Conservation (phyloP, 2,888 invertebrate species). For the Fabriciana adippe region DNA sequence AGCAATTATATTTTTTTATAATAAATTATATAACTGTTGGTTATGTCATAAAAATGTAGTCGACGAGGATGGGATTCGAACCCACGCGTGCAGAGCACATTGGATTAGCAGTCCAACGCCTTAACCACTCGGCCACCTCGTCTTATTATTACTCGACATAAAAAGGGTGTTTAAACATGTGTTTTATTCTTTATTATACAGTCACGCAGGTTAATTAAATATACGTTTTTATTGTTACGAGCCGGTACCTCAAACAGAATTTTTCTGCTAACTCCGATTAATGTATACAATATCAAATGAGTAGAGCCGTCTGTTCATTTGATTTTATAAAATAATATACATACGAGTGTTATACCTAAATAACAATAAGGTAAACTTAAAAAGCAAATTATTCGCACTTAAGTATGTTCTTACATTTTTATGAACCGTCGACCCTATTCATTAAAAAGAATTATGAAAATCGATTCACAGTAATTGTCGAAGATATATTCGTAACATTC, state of each 20-base stretch:
- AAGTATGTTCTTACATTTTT: too few species aligned
- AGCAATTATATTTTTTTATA: too few species aligned
- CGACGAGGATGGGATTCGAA: slow-evolving; percentile 92
- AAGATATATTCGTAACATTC: too few species aligned
- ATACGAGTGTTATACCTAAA: too few species aligned
- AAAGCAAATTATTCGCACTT: too few species aligned
- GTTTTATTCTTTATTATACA: neutral
- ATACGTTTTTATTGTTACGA: neutral
- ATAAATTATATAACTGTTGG: too few species aligned
- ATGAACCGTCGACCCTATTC: too few species aligned
- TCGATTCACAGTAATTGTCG: too few species aligned
- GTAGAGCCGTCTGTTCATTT: neutral
- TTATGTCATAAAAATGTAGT: too few species aligned
- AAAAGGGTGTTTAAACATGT: neutral
- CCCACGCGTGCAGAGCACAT: slow-evolving; percentile 90
- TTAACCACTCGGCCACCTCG: slow-evolving; percentile 83
- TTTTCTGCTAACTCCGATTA: neutral
- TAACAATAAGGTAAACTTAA: too few species aligned
- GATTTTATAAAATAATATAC: too few species aligned
- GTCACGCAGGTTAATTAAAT: neutral
- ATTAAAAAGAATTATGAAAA: too few species aligned
- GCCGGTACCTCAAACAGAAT: neutral
- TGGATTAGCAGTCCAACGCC: slow-evolving; percentile 81
- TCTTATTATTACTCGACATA: slow-evolving; percentile 43
- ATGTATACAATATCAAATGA: neutral